These are phyloP conservation scores for Automeris io DNA, from an alignment of 2,888 invertebrate species.

Conservation along the genomic window DNA sequence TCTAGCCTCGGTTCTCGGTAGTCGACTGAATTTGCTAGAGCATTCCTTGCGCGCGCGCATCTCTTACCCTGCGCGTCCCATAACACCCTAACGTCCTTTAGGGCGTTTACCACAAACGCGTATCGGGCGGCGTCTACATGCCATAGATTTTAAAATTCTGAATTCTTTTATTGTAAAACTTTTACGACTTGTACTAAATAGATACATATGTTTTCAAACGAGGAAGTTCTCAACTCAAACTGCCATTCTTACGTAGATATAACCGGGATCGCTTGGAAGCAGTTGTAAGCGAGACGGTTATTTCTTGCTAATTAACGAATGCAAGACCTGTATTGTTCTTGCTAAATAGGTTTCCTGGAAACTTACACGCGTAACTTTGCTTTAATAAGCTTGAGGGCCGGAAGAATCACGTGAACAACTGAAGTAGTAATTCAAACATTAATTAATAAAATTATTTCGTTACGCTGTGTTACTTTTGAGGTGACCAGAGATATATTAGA, in stretches of 20 bases:
- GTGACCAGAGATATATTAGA: too few species aligned
- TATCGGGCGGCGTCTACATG: too few species aligned
- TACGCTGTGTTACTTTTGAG: too few species aligned
- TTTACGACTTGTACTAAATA: conserved; percentile 3
- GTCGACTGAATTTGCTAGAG: too few species aligned
- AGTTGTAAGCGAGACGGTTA: conserved; percentile 15
- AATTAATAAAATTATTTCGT: too few species aligned
- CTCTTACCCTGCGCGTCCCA: too few species aligned
- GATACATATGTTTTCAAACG: conserved; percentile 11
- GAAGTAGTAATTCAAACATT: too few species aligned
- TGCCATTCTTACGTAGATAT: conserved; percentile 15
- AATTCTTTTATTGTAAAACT: conserved; percentile 3
- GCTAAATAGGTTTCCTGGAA: conserved; percentile 13
- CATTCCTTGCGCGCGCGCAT: too few species aligned
- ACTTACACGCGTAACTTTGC: conserved; percentile 19
- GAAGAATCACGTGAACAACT: conserved; percentile 1
- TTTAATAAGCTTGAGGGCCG: conserved; percentile 22
- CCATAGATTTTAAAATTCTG: background rate
- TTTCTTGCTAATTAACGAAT: conserved; percentile 32
- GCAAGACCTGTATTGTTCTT: conserved; percentile 19
- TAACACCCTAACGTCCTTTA: too few species aligned
- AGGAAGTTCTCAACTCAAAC: conserved; percentile 19
- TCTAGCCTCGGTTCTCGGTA: too few species aligned
- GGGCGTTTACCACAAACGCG: too few species aligned
- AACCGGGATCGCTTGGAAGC: conserved; percentile 16